phyloP scores from a whole-genome alignment of 2,797 vertebrate genomes.

The Hydrolagus colliei region DNA sequence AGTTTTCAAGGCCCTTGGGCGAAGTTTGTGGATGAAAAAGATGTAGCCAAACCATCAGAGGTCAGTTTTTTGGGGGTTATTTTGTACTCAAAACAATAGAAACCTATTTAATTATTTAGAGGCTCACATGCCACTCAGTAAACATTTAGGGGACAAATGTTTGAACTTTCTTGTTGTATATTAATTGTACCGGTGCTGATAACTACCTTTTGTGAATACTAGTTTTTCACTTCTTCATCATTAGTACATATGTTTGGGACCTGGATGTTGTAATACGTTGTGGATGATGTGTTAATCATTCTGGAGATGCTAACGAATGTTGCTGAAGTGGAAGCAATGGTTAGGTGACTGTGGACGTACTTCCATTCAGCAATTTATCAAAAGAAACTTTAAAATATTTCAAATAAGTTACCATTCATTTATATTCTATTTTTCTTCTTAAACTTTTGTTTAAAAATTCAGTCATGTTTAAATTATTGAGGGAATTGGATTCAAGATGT shows the following conservation, averaged over 20 bases:
- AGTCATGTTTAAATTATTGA: too few species aligned
- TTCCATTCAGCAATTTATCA: too few species aligned
- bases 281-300: too few species aligned
- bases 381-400: too few species aligned
- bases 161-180: not conserved
- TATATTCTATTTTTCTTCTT: too few species aligned
- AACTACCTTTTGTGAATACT: not conserved
- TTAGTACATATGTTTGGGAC: not conserved
- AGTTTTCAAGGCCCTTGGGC: slow-evolving; percentile 92
- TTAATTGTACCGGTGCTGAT: not conserved
- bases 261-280: not conserved
- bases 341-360: too few species aligned
- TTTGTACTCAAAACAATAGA: not conserved
- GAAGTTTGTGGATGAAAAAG: slow-evolving; percentile 89
- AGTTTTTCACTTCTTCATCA: not conserved
- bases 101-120: not conserved
- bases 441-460: too few species aligned
- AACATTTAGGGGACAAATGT: not conserved
- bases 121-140: not conserved
- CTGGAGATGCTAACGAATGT: too few species aligned
- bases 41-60: slow-evolving; percentile 87
- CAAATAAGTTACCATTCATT: too few species aligned
- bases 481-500: too few species aligned
- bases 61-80: slow-evolving; percentile 51
- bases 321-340: too few species aligned